Percentiles rank a stretch among this genome's conserved stretches.
These are phyloP conservation scores for Octomys mimax DNA, from an alignment of 2,797 vertebrate species.

Conservation along the genomic window DNA sequence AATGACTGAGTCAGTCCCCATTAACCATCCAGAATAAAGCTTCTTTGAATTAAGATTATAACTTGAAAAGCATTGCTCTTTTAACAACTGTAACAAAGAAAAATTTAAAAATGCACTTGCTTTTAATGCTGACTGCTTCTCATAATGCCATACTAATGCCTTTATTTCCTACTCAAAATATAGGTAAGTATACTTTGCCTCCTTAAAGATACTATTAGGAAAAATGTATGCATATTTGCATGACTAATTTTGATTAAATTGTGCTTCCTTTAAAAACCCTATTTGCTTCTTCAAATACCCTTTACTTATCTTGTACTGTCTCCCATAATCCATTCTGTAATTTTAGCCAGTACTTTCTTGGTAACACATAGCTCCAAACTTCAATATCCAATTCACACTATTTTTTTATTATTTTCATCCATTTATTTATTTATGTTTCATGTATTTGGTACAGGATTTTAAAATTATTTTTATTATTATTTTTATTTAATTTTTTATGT, in stretches of 20 bases:
- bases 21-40: slow-evolving; percentile 44
- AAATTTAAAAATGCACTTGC: slow-evolving; percentile 44
- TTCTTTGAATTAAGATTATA: slow-evolving; percentile 42
- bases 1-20: slow-evolving; percentile 18
- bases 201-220: slow-evolving; percentile 81
- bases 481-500: no score
- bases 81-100: slow-evolving; percentile 60
- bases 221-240: slow-evolving; percentile 81
- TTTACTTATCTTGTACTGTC: slow-evolving; percentile 73
- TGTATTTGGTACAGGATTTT: no score
- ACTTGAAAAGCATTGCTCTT: slow-evolving; percentile 64
- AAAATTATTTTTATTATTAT: no score
- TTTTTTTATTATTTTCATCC: neutral
- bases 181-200: slow-evolving; percentile 81
- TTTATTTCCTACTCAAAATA: slow-evolving; percentile 81
- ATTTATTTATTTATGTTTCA: no score
- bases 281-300: slow-evolving; percentile 78
- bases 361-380: neutral
- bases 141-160: slow-evolving; percentile 9
- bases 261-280: slow-evolving; percentile 85
- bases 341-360: neutral
- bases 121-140: slow-evolving; percentile 44
- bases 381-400: slow-evolving; percentile 12
- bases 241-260: slow-evolving; percentile 87
- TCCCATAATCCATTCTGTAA: slow-evolving; percentile 33